Conservation (phyloP, 2,113 vertebrate genomes). For the Heloderma charlesbogerti region DNA sequence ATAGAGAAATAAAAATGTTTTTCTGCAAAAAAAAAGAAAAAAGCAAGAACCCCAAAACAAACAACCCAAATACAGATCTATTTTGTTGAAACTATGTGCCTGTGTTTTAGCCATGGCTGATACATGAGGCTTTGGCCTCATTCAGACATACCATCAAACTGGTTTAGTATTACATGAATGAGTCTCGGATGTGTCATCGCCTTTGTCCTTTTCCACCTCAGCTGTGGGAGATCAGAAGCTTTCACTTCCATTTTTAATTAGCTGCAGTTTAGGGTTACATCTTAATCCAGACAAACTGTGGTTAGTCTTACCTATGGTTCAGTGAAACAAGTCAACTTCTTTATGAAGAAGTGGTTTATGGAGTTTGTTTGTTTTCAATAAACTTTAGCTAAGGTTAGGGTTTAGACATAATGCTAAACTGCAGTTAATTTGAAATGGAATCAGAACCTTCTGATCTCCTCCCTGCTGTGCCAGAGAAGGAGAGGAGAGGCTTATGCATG, state of each 20-base stretch:
- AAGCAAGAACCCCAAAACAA: conserved; percentile 16
- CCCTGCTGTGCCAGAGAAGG: not conserved
- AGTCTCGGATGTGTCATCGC: not conserved
- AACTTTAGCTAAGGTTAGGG: not conserved
- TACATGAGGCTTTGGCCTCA: conserved; percentile 49
- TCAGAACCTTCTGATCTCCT: not conserved
- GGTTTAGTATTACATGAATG: not conserved
- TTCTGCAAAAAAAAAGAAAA: conserved; percentile 37
- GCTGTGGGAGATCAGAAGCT: not conserved
- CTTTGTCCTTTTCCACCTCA: not conserved
- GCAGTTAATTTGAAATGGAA: not conserved
- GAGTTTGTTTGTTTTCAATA: not conserved
- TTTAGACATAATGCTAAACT: not conserved
- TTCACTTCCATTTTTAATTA: not conserved
- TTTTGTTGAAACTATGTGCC: conserved; percentile 35
- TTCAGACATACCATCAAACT: not conserved
- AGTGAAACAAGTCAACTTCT: not conserved
- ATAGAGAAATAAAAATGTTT: conserved; percentile 26
- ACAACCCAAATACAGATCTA: conserved; percentile 17
- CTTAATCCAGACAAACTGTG: not conserved
- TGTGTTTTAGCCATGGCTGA: conserved; percentile 56
- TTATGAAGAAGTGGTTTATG: conserved; percentile 5
- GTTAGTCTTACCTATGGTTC: not conserved
- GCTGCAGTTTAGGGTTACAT: not conserved
- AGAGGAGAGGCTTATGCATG: not conserved